These are phyloP conservation scores for Hyphantria cunea DNA, from an alignment of 1,140 invertebrate genomes.

Conservation along the genomic window DNA sequence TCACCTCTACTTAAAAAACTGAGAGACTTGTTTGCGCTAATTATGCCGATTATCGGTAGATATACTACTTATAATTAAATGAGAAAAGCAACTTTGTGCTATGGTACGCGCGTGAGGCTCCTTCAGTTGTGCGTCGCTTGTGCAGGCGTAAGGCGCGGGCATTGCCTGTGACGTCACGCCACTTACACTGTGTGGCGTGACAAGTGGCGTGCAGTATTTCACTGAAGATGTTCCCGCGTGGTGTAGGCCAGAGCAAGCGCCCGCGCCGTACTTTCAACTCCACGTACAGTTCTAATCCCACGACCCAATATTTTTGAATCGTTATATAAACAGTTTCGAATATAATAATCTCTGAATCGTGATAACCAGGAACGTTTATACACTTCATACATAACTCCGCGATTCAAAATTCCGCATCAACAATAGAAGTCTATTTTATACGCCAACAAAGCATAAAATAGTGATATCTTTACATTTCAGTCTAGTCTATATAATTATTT, in stretches of 20 bases:
- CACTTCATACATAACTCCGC: constrained; percentile 50
- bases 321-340: constrained; percentile 67
- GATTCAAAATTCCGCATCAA: constrained; percentile 61
- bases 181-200: background rate
- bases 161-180: background rate
- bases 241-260: background rate
- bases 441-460: constrained; percentile 81
- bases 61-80: constrained; percentile 76
- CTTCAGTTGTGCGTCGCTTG: constrained; percentile 64
- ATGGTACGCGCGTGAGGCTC: constrained; percentile 61
- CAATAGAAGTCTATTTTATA: constrained; percentile 72
- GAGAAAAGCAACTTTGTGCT: constrained; percentile 74
- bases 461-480: constrained; percentile 81
- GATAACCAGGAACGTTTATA: constrained; percentile 62
- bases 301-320: constrained; percentile 51
- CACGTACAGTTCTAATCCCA: constrained; percentile 33
- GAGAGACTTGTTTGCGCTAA: constrained; percentile 67
- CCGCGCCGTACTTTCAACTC: background rate
- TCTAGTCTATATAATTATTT: constrained; percentile 80
- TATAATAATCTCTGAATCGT: constrained; percentile 62
- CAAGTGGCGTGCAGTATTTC: no score
- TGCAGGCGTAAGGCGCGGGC: constrained; percentile 32
- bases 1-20: constrained; percentile 75
- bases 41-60: constrained; percentile 60
- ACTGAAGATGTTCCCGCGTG: no score